Evolutionary conservation across 2,888 invertebrate genomes (phyloP), one percentile per base, ranked within the genome.

Genomic region (Spisula solida): DNA sequence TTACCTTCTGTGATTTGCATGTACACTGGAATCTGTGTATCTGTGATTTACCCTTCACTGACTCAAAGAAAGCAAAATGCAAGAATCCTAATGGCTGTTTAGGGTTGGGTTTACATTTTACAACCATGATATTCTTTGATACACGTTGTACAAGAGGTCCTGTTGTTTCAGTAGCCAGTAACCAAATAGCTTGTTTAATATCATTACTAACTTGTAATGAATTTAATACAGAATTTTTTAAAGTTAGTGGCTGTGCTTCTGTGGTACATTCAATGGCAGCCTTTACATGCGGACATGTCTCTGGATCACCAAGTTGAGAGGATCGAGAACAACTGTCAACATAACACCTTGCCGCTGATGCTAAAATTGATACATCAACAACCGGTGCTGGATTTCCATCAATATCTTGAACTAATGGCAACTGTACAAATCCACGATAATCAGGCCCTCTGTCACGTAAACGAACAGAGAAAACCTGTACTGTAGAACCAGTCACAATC

Each of bases 341-440:
- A 92, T 96, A 97, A 90, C 97, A 97, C 81, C 95, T 93, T 0
- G 96, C 95, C 66, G 95, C 95, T 82, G 93, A 93, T n/a, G 94
- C 93, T 96, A 97, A 94, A 48, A 96, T 93, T 34, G 93, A 91
- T 0, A 94, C 93, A 85, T 96, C 96, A n/a, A 95, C 95, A 82
- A 94, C 93, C 31, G 95, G 93, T 1, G 96, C 95, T 25, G 96
- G 96, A 90, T 96, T 96, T 41, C 96, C 96, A 88, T 96, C 96
- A 41, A 96, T 87, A 90, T 96, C 96, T 80, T 96, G 96, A 55
- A 96, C 96, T 10, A 96, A 92, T 0, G 97, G 97, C 4, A 97
- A 94, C 93, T 98, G 98, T 0, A 98, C 98, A 96, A 98, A 98
- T 41, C 98, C 98, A 70, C 98, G 97, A 86, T 98, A 97, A 90